These are phyloP conservation scores for Callimorpha dominula DNA, from an alignment of 2,888 invertebrate species.

Conservation along the genomic window DNA sequence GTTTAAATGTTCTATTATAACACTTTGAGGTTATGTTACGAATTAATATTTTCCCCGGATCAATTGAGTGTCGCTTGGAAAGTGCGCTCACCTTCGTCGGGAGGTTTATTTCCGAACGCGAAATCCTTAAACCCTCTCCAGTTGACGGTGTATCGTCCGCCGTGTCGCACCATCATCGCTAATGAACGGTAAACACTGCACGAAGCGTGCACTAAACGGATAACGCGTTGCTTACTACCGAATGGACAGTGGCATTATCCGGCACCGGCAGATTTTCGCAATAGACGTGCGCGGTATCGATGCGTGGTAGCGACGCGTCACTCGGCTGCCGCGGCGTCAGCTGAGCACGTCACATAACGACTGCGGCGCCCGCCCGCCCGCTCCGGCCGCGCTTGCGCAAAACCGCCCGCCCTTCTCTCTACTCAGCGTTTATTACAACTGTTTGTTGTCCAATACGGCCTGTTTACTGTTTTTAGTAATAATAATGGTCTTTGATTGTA, in stretches of 20 bases:
- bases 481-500: conserved; percentile 31
- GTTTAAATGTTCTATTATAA: conserved; percentile 14
- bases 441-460: conserved; percentile 43
- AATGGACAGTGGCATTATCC: conserved; percentile 57
- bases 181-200: conserved; percentile 50
- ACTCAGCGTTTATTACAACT: conserved; percentile 41
- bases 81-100: conserved; percentile 78
- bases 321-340: conserved; percentile 75
- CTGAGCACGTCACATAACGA: conserved; percentile 75
- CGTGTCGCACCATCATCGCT: conserved; percentile 83
- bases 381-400: conserved; percentile 73
- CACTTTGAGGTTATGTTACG: conserved; percentile 65
- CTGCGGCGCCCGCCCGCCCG: conserved; percentile 67
- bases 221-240: conserved; percentile 59
- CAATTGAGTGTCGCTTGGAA: conserved; percentile 39
- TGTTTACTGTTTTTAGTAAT: conserved; percentile 31
- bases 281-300: conserved; percentile 68
- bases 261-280: conserved; percentile 60
- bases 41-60: conserved; percentile 39
- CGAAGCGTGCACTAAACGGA: conserved; percentile 47
- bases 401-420: conserved; percentile 61
- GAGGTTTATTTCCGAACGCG: conserved; percentile 80
- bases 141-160: conserved; percentile 84
- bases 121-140: conserved; percentile 84
- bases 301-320: conserved; percentile 72